Evolutionary conservation across 92 coral and sea anemone species (phyloP).

Genomic region (Porites divaricata): DNA sequence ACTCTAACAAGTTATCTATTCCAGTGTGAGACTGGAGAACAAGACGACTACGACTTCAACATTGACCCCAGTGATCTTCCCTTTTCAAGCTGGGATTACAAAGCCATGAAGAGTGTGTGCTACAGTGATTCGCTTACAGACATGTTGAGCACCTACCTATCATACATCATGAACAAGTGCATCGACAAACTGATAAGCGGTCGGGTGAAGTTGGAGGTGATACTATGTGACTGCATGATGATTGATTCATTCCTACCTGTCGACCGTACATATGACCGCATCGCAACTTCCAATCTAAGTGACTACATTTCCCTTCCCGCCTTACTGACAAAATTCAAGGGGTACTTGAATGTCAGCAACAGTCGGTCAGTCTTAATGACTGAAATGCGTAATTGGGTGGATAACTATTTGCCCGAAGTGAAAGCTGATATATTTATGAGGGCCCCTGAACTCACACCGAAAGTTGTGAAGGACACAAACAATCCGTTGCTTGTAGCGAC

Average conservation of each 20-base stretch:
- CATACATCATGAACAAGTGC: conserved; percentile 1
- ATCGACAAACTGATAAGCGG: neutral
- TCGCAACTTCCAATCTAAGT: conserved; percentile 40
- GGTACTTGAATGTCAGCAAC: conserved; percentile 19
- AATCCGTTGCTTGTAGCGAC: neutral
- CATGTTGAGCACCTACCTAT: neutral
- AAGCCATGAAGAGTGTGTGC: neutral
- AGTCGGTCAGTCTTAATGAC: conserved; percentile 43
- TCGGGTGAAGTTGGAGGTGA: neutral
- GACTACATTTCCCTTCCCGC: conserved; percentile 28
- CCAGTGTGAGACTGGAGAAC: no score
- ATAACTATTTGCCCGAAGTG: neutral
- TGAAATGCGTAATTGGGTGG: conserved; percentile 36
- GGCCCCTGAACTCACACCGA: neutral
- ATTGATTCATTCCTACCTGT: conserved; percentile 22
- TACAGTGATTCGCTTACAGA: conserved; percentile 2
- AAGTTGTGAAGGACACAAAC: neutral
- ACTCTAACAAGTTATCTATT: neutral
- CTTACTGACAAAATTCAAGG: conserved; percentile 3
- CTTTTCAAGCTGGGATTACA: conserved; percentile 9
- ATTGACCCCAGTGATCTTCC: neutral
- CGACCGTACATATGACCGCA: conserved; percentile 41
- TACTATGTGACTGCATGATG: conserved; percentile 42
- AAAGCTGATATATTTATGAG: neutral
- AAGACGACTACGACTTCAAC: conserved; percentile 1